Base-by-base conservation (phyloP, 2,797 vertebrate species). In the Characodon lateralis region DNA sequence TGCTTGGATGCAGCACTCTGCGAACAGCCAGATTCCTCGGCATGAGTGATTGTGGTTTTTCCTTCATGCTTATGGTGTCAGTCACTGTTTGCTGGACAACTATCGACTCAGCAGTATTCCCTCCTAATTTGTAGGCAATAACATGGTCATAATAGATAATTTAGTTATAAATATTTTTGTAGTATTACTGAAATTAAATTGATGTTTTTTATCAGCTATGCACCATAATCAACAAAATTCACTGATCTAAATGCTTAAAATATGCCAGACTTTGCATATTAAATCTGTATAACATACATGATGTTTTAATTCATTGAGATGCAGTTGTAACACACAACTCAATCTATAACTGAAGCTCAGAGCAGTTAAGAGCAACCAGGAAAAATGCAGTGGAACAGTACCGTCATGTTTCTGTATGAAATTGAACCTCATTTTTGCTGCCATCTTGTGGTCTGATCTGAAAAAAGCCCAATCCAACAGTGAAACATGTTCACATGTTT, bases 381-480 rank as follows among this genome's bases (percentile, higher is more conserved):
- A 55, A 56, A 22, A 56, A 3, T 14, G 58, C 26, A 26, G 58
- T 28, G 13, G n/a, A 59, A 59, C n/a, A 28, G 3, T 26, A 2
- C n/a, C 43, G 22, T 68, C 39, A 16, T 53, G 50, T 6, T 39
- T 72, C 50, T 24, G 50, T n/a, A 22, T 39, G 22, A 56, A 28
- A 48, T 77, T 12, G 77, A 74, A 95, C 91, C 91, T 89, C 74
- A 48, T 10, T 75, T 87, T 35, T 91, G 83, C 82, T 92, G 89
- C 91, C 93, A 87, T 82, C 94, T 92, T 87, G 88, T 94, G 95
- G 84, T 35, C 72, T 14, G 61, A 68, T 70, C 4, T 51, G 24
- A 14, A 56, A 51, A n/a, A 16, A 24, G 12, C n/a, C 9, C 22
- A 10, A 31, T n/a, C 20, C 14, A 28, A 28, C 24, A 69, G 41